Evolutionary conservation across 2,113 vertebrate species (phyloP).

Genomic region (Probosciger aterrimus): DNA sequence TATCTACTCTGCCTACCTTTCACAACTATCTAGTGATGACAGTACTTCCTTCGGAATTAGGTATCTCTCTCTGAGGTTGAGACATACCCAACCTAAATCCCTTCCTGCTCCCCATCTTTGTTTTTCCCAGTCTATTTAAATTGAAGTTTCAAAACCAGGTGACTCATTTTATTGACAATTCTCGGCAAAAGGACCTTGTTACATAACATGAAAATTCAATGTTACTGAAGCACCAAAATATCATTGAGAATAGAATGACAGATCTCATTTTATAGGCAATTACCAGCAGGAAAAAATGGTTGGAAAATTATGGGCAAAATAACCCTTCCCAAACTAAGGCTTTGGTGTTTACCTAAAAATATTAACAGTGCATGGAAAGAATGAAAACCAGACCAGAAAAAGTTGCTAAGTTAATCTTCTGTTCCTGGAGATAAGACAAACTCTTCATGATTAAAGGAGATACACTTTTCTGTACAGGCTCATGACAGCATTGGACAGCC

Average conservation of each 20-base stretch:
- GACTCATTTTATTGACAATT: background rate
- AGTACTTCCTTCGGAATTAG: background rate
- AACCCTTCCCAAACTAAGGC: background rate
- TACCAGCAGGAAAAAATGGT: background rate
- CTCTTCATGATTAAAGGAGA: background rate
- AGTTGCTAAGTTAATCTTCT: background rate
- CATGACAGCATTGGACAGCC: background rate
- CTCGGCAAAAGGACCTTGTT: background rate
- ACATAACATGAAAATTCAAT: background rate
- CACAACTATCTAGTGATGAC: background rate
- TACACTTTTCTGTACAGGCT: background rate
- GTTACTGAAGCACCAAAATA: background rate
- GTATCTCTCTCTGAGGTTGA: background rate
- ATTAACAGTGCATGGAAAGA: background rate
- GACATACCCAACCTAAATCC: background rate
- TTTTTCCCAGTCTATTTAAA: background rate
- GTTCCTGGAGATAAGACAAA: background rate
- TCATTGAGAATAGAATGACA: background rate
- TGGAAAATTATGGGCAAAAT: background rate
- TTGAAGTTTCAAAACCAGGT: background rate
- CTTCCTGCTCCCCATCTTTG: background rate
- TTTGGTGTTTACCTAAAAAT: background rate
- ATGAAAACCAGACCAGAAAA: background rate
- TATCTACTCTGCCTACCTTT: background rate
- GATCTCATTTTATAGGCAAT: background rate